Conservation (phyloP, 2,888 invertebrate species). For the Sinohyriopsis cumingii region DNA sequence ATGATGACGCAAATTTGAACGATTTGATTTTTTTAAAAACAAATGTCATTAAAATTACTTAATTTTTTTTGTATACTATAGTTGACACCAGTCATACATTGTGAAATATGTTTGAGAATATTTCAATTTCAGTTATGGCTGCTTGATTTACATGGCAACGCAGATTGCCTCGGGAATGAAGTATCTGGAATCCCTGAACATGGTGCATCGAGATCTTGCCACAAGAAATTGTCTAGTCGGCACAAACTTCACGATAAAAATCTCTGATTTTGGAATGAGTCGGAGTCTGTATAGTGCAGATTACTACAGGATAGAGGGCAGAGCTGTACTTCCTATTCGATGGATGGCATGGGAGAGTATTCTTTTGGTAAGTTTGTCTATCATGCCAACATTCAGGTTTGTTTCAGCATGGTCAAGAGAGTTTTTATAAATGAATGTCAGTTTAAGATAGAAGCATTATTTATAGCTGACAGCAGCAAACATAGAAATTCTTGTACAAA, state of each 20-base stretch:
- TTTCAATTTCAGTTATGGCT: slow-evolving; percentile 81
- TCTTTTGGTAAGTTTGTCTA: slow-evolving; percentile 72
- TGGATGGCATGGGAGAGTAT: slow-evolving; percentile 94
- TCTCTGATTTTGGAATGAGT: slow-evolving; percentile 72
- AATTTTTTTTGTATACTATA: too few relatives aligned
- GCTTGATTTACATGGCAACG: slow-evolving; percentile 85
- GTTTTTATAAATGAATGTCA: too few relatives aligned
- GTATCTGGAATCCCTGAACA: slow-evolving; percentile 89
- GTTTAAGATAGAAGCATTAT: too few relatives aligned
- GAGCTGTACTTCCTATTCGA: slow-evolving; percentile 85
- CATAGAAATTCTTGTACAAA: too few relatives aligned
- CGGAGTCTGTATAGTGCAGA: slow-evolving; percentile 76
- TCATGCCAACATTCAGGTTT: too few relatives aligned
- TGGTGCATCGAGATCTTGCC: slow-evolving; percentile 91
- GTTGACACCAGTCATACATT: too few relatives aligned
- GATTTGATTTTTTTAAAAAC: too few relatives aligned
- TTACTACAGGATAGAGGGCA: slow-evolving; percentile 87
- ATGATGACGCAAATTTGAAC: too few relatives aligned
- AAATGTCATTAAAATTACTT: too few relatives aligned
- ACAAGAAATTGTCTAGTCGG: slow-evolving; percentile 91
- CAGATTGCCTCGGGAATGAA: slow-evolving; percentile 93
- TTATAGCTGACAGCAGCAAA: too few relatives aligned
- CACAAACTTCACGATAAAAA: slow-evolving; percentile 79
- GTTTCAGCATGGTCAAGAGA: too few relatives aligned
- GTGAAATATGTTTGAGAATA: too few relatives aligned